Evolutionary conservation across 2,888 invertebrate species (phyloP).

Genomic region (Tipula unca): DNA sequence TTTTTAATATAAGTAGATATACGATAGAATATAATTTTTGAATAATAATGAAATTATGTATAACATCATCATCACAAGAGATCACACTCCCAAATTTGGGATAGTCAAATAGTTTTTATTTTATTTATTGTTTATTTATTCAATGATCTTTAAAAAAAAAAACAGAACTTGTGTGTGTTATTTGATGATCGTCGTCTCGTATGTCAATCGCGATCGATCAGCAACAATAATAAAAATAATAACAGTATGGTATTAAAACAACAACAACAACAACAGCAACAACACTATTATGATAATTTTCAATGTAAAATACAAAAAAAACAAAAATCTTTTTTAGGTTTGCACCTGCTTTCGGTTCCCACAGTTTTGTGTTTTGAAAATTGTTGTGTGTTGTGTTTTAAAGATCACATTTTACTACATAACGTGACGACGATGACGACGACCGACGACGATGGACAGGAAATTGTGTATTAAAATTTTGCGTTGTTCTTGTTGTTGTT

Average conservation of each 20-base stretch:
- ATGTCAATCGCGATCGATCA: conserved; percentile 14
- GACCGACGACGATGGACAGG: conserved; percentile 17
- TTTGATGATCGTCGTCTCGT: conserved; percentile 8
- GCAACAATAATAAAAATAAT: not conserved
- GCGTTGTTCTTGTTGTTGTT: not conserved
- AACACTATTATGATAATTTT: conserved; percentile 17
- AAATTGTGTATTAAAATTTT: conserved; percentile 16
- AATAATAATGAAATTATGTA: not conserved
- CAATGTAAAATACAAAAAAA: not conserved
- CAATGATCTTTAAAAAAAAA: not conserved
- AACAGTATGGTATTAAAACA: conserved; percentile 14
- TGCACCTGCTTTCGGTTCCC: conserved; percentile 19
- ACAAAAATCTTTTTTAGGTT: not conserved
- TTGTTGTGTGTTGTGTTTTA: not conserved
- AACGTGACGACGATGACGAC: conserved; percentile 1
- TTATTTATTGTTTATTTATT: not conserved
- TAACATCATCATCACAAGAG: not conserved
- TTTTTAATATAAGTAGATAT: too few species aligned
- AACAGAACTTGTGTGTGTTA: not conserved
- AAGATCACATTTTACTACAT: conserved; percentile 16
- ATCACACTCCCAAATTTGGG: conserved; percentile 14
- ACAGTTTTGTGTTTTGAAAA: conserved; percentile 19
- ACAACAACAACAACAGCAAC: conserved; percentile 18
- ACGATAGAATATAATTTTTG: not conserved
- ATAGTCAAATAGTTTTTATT: not conserved